phyloP scores from a whole-genome alignment of 2,888 invertebrate genomes.

The Boloria euphrosyne region DNA sequence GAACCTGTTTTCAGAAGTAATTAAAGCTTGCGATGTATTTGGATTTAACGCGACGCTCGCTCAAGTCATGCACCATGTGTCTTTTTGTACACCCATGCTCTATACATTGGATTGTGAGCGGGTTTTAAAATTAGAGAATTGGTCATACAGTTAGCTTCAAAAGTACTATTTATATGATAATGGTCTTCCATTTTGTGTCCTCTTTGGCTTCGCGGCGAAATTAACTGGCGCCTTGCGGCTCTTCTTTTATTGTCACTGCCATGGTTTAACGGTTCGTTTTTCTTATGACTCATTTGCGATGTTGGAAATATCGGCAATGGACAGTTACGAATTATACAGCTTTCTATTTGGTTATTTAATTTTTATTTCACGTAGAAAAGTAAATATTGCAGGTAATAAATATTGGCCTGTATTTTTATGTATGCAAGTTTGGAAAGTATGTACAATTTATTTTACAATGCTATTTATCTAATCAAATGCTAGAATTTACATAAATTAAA shows the following conservation, averaged over 20 bases:
- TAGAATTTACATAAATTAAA: no score
- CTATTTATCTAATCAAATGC: no score
- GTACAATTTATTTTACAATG: no score
- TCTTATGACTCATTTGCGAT: constrained; percentile 70
- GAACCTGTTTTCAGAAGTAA: not conserved
- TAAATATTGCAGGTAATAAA: constrained; percentile 4
- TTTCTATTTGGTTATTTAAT: constrained; percentile 33
- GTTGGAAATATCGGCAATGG: constrained; percentile 57
- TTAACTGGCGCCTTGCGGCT: constrained; percentile 72
- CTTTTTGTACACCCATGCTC: constrained; percentile 31
- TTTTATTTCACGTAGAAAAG: constrained; percentile 7
- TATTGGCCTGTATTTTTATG: not conserved
- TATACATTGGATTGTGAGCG: constrained; percentile 21
- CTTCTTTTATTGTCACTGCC: constrained; percentile 67
- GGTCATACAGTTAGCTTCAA: constrained; percentile 63
- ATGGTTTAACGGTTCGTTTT: constrained; percentile 61
- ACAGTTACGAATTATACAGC: constrained; percentile 39
- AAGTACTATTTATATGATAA: constrained; percentile 66
- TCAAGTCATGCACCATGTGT: constrained; percentile 14
- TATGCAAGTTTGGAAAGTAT: no score
- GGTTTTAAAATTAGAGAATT: constrained; percentile 73
- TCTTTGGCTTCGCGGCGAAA: constrained; percentile 62
- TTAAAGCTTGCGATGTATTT: not conserved
- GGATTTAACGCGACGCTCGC: constrained; percentile 10
- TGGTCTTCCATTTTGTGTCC: constrained; percentile 71